phyloP scores from a whole-genome alignment of 2,797 vertebrate genomes.

The Phalanger gymnotis region DNA sequence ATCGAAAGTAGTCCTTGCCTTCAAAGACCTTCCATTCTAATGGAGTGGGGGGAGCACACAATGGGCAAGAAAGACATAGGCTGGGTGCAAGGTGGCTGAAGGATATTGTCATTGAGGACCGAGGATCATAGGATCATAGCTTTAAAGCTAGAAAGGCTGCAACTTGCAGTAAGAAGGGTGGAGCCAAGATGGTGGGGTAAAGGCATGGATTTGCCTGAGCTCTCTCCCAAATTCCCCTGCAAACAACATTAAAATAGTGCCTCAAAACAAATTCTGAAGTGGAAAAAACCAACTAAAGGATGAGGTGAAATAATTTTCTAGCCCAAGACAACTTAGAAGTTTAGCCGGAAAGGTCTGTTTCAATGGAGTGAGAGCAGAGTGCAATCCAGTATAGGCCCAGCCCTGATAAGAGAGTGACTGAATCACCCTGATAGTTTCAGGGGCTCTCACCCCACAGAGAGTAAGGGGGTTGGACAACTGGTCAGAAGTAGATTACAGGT shows the following conservation, averaged over 20 bases:
- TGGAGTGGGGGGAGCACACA: not conserved
- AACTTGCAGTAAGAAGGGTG: not conserved
- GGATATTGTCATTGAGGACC: not conserved
- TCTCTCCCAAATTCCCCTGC: not conserved
- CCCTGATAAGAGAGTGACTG: not conserved
- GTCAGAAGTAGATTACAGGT: not conserved
- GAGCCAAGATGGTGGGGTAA: not conserved
- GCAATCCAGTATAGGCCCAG: not conserved
- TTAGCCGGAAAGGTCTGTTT: not conserved
- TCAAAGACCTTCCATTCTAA: not conserved
- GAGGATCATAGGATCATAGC: not conserved
- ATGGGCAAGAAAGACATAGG: not conserved
- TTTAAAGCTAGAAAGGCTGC: not conserved
- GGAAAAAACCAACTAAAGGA: not conserved
- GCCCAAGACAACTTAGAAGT: not conserved
- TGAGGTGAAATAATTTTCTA: not conserved
- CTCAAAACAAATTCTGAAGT: not conserved
- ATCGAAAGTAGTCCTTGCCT: not conserved
- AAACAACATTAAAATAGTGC: not conserved
- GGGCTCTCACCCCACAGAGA: not conserved
- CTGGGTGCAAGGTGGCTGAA: not conserved
- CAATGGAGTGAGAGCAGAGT: not conserved
- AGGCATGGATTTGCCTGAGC: not conserved
- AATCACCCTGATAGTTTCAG: not conserved
- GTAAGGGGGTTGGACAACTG: not conserved